Percentiles rank a stretch among this genome's conserved stretches.
Conservation (phyloP, 2,113 vertebrate species). For the Nycticryphes semicollaris region DNA sequence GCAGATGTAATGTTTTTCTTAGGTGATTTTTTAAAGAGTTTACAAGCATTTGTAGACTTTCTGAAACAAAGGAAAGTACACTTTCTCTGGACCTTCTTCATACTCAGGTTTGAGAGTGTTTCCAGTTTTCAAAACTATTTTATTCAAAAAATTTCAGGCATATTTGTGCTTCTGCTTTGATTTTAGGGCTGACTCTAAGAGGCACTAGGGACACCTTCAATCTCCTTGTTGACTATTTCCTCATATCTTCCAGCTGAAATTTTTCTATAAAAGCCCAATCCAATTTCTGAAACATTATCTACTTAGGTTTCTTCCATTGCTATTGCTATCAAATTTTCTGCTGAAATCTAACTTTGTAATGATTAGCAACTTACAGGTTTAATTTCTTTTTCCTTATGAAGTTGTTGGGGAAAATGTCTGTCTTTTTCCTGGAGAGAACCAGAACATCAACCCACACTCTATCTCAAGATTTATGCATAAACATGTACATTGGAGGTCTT, state of each 20-base stretch:
- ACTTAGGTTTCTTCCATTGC: background rate
- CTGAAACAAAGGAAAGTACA: background rate
- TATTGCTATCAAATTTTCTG: background rate
- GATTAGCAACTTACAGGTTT: background rate
- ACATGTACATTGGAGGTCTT: background rate
- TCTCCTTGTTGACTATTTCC: background rate
- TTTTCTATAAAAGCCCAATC: background rate
- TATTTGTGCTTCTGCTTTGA: background rate
- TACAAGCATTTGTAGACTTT: background rate
- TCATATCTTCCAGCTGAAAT: background rate
- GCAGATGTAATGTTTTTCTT: background rate
- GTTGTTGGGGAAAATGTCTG: background rate
- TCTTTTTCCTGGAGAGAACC: background rate
- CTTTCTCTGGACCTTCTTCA: background rate
- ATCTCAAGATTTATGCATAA: background rate
- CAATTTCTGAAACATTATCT: background rate
- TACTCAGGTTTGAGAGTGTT: background rate
- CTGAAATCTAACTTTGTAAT: background rate
- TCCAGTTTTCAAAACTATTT: background rate
- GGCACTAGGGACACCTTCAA: background rate
- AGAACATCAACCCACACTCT: background rate
- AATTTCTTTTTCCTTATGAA: background rate
- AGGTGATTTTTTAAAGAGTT: background rate
- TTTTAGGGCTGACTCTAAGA: background rate
- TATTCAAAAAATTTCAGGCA: background rate